Evolutionary conservation across 2,797 vertebrate genomes (phyloP).

Genomic region (Sparidentex hasta): DNA sequence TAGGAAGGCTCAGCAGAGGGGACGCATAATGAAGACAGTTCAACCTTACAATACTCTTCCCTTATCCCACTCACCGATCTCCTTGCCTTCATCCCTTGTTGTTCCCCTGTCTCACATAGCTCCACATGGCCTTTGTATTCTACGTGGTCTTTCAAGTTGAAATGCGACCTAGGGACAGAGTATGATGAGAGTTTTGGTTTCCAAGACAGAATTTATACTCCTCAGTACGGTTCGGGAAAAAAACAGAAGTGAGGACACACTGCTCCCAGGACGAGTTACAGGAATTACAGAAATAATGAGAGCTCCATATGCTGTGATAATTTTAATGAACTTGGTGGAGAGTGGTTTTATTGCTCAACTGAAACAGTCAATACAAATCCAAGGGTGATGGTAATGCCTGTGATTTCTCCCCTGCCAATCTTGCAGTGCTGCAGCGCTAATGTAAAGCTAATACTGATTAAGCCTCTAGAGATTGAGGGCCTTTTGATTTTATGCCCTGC

Average conservation of each 20-base stretch:
- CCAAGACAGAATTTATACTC: slow-evolving; percentile 17
- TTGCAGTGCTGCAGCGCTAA: slow-evolving; percentile 12
- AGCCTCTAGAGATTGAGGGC: neutral
- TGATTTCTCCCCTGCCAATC: neutral
- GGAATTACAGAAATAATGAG: slow-evolving; percentile 60
- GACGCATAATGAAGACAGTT: slow-evolving; percentile 77
- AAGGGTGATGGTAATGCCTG: slow-evolving; percentile 19
- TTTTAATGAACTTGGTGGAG: slow-evolving; percentile 65
- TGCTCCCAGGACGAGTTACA: slow-evolving; percentile 51
- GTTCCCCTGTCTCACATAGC: slow-evolving; percentile 49
- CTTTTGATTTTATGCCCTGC: neutral
- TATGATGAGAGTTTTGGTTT: slow-evolving; percentile 41
- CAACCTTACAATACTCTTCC: slow-evolving; percentile 65
- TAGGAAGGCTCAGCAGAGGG: slow-evolving; percentile 74
- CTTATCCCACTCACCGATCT: slow-evolving; percentile 52
- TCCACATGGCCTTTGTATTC: slow-evolving; percentile 58
- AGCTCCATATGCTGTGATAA: slow-evolving; percentile 55
- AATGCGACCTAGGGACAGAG: slow-evolving; percentile 39
- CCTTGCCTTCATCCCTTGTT: slow-evolving; percentile 58
- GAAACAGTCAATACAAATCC: slow-evolving; percentile 19
- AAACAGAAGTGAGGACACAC: slow-evolving; percentile 35
- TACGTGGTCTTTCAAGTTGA: slow-evolving; percentile 55
- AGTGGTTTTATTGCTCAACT: slow-evolving; percentile 44
- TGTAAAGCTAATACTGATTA: slow-evolving; percentile 23
- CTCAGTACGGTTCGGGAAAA: slow-evolving; percentile 25